These are phyloP conservation scores for Omphaloscelis lunosa DNA, from an alignment of 2,888 invertebrate species.

Conservation along the genomic window DNA sequence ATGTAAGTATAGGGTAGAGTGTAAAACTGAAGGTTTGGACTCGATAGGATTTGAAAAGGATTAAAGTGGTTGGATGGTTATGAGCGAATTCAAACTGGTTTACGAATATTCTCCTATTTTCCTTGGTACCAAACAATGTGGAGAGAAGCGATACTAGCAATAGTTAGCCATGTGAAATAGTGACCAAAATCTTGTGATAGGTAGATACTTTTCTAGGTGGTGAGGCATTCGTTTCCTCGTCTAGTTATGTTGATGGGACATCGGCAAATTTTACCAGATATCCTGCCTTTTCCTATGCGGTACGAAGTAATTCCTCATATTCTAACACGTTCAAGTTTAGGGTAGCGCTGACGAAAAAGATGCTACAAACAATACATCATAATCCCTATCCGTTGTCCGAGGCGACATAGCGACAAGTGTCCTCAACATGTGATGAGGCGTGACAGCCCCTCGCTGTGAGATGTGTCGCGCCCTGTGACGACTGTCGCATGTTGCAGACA, in stretches of 20 bases:
- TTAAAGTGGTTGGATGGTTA: neutral
- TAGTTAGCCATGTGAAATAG: neutral
- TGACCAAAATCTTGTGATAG: neutral
- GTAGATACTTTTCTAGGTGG: neutral
- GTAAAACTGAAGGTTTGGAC: neutral
- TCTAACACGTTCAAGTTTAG: neutral
- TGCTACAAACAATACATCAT: slow-evolving; percentile 23
- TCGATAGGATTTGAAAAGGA: neutral
- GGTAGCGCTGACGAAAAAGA: slow-evolving; percentile 4
- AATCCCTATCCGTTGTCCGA: slow-evolving; percentile 14
- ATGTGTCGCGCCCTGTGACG: slow-evolving; percentile 27
- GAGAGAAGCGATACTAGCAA: neutral
- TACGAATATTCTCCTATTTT: too few relatives aligned
- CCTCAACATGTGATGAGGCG: slow-evolving; percentile 58
- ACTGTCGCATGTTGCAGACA: slow-evolving; percentile 5
- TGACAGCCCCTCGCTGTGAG: slow-evolving; percentile 45
- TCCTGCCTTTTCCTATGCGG: neutral
- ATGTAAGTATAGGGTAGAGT: neutral
- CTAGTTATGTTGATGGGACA: too few relatives aligned
- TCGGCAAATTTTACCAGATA: neutral
- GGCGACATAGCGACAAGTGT: slow-evolving; percentile 43
- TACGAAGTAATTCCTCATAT: neutral
- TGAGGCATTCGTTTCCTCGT: neutral
- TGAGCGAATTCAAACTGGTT: neutral
- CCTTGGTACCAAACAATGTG: neutral